Evolutionary conservation across 2,113 vertebrate genomes (phyloP), one percentile per base, ranked within the genome.

Genomic region (Ciconia maguari): DNA sequence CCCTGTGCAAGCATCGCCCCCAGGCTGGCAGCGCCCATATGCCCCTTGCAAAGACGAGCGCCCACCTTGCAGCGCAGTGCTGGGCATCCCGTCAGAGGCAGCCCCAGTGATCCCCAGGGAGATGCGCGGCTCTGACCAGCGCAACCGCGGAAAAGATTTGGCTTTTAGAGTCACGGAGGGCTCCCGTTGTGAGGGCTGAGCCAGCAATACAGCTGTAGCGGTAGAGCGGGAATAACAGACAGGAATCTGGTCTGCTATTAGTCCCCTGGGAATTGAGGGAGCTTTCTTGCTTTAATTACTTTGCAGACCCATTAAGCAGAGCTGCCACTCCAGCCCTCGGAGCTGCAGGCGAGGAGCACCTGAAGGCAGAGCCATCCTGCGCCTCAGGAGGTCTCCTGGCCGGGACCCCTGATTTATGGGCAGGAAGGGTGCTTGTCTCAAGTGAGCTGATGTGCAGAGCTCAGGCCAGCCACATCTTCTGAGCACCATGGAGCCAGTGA

Each of bases 231-330:
- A 60, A 77, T n/a, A 89, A 49, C 77, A 95, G 89, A 82, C 62
- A 91, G 69, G 65, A 89, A 87, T 89, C 49, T 57, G 65, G 36
- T 89, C 72, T 6, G 27, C 68, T 85, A n/a, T 76, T 85, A 72
- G 49, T 71, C 44, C 57, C 44, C 17, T 0, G 0, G 41, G 88
- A 84, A 75, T 51, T 0, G 1, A 82, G n/a, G 68, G 52, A 82
- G 68, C 65, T 89, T 89, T 84, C 64, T 78, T 75, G 64, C 32
- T 93, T 88, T 92, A 94, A 94, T 81, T 78, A 60, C 48, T 86
- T 87, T 90, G 76, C 51, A 92, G 76, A 51, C 10, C 54, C 65
- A 41, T 91, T 89, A 94, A 92, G 79, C 44, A 68, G 41, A 32
- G 79, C 65, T 94, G 89, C 71, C 68, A 78, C 46, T 58, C 72